Evolutionary conservation across 2,113 vertebrate genomes (phyloP).

Genomic region (Oreotrochilus melanogaster): DNA sequence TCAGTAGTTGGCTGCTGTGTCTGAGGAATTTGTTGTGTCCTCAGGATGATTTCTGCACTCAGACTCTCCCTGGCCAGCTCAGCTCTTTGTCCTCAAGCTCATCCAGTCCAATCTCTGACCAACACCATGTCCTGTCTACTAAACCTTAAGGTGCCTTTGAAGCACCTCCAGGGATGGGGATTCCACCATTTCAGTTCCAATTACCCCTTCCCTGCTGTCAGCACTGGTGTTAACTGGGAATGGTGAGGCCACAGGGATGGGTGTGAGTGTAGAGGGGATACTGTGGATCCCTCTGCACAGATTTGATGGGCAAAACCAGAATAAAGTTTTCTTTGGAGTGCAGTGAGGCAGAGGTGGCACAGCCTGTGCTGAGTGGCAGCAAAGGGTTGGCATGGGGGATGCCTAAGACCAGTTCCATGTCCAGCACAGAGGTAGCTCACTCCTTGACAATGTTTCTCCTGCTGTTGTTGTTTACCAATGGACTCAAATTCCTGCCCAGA

Average conservation of each 20-base stretch:
- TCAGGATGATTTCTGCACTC: too few relatives aligned
- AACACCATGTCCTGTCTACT: too few relatives aligned
- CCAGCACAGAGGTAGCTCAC: background rate
- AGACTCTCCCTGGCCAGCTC: too few relatives aligned
- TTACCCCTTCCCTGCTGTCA: background rate
- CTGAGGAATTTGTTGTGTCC: too few relatives aligned
- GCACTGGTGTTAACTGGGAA: background rate
- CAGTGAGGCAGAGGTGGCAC: background rate
- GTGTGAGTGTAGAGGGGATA: background rate
- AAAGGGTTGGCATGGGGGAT: accelerated
- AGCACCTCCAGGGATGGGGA: too few relatives aligned
- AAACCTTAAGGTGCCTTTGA: too few relatives aligned
- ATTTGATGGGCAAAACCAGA: background rate
- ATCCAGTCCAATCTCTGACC: too few relatives aligned
- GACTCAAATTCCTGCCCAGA: background rate
- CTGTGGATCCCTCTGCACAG: background rate
- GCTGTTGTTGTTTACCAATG: too few relatives aligned
- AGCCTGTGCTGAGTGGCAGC: background rate
- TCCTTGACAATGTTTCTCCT: background rate
- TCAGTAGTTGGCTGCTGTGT: too few relatives aligned
- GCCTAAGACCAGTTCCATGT: too few relatives aligned
- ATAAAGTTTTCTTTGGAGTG: background rate
- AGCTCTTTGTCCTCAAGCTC: too few relatives aligned
- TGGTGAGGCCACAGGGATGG: background rate
- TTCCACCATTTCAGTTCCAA: background rate